Evolutionary conservation across 2,113 vertebrate genomes (phyloP).

Genomic region (Microtus oregoni): DNA sequence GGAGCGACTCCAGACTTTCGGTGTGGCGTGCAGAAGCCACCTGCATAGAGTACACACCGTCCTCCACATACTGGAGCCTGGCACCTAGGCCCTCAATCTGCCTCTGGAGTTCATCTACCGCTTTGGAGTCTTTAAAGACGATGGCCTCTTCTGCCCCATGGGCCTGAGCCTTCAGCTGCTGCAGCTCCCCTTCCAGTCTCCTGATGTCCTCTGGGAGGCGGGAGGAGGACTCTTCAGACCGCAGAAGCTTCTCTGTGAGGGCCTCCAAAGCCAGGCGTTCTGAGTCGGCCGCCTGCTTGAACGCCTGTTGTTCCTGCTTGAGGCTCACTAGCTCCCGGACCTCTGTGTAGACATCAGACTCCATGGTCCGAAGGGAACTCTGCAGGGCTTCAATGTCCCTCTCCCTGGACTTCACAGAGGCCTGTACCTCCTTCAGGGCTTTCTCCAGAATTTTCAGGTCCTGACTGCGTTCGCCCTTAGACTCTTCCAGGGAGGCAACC

Average conservation of each 20-base stretch:
- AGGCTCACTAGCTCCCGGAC: constrained; percentile 93
- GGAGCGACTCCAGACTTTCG: constrained; percentile 85
- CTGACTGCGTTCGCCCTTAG: constrained; percentile 80
- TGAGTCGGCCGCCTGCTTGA: constrained; percentile 87
- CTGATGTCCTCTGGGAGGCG: constrained; percentile 85
- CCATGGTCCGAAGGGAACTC: constrained; percentile 90
- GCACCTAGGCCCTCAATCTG: constrained; percentile 86
- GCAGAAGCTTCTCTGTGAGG: constrained; percentile 88
- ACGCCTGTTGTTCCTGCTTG: constrained; percentile 90
- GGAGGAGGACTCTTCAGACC: constrained; percentile 83
- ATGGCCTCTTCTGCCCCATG: constrained; percentile 80
- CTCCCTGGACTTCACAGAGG: constrained; percentile 85
- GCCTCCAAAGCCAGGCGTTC: constrained; percentile 88
- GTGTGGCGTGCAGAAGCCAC: constrained; percentile 79
- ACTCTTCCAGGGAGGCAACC: constrained; percentile 87
- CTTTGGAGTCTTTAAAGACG: constrained; percentile 53
- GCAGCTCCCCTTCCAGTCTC: constrained; percentile 85
- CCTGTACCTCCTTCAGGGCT: constrained; percentile 88
- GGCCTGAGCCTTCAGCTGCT: constrained; percentile 78
- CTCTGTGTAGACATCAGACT: constrained; percentile 93
- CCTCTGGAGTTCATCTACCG: constrained; percentile 82
- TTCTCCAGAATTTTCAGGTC: constrained; percentile 89
- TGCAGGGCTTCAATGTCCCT: constrained; percentile 87
- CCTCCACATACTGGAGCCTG: constrained; percentile 88
- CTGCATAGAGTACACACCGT: constrained; percentile 79